Conservation (phyloP, 2,113 vertebrate species). For the Struthio camelus region DNA sequence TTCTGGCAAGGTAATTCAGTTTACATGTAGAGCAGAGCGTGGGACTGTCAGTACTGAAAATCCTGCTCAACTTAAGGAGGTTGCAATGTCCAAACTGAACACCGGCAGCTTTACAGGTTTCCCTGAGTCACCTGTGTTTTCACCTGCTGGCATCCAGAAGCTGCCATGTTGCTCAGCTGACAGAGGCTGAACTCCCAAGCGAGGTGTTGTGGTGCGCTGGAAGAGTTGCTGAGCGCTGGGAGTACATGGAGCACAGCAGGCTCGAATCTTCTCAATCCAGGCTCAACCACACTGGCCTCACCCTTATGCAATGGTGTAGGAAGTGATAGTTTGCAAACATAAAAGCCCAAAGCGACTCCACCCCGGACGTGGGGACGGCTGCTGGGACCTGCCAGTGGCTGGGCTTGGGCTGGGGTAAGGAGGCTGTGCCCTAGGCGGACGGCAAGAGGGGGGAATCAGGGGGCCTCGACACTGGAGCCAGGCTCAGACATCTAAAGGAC, state of each 20-base stretch:
- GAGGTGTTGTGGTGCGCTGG: neutral
- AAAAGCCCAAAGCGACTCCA: neutral
- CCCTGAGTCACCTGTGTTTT: neutral
- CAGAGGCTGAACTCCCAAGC: neutral
- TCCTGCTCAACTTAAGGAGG: rapidly evolving
- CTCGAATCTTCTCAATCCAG: neutral
- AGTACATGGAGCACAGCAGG: neutral
- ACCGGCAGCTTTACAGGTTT: neutral
- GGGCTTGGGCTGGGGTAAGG: neutral
- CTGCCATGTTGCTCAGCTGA: neutral
- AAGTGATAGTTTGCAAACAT: neutral
- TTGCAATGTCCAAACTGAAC: neutral
- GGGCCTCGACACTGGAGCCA: neutral
- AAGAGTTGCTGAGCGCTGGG: rapidly evolving
- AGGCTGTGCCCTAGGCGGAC: neutral
- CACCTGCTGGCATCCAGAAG: neutral
- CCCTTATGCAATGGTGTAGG: neutral
- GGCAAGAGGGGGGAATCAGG: neutral
- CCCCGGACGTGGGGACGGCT: neutral
- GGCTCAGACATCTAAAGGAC: neutral
- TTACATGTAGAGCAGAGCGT: neutral
- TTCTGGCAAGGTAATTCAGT: neutral
- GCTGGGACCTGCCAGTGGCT: neutral
- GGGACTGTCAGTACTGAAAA: neutral
- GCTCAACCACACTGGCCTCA: neutral